Evolutionary conservation across 2,797 vertebrate species (phyloP).

Genomic region (Ptychobarbus kaznakovi): DNA sequence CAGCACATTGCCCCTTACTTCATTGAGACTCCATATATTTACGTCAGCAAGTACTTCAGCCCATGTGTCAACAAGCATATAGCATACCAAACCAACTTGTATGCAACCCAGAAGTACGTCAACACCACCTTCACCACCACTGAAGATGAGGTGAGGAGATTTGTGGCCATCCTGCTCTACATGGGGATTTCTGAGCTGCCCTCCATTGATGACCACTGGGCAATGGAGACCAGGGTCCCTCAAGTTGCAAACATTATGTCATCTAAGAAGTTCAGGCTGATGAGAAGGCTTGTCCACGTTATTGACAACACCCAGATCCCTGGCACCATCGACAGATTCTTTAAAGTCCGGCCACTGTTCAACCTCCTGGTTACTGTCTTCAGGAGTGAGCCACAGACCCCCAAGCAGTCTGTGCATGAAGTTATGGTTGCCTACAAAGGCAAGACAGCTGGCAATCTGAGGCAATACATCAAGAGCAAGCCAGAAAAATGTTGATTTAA

Average conservation of each 20-base stretch:
- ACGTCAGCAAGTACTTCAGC: neutral
- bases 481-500: constrained; percentile 16
- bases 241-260: neutral
- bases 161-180: neutral
- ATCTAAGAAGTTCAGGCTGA: no score
- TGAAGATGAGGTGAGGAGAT: neutral
- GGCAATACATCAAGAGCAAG: constrained; percentile 1
- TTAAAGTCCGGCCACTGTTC: neutral
- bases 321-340: neutral
- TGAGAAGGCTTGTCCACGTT: neutral
- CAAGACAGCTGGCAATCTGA: constrained; percentile 20
- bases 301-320: neutral
- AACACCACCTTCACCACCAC: neutral
- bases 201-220: neutral
- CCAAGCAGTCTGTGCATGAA: constrained; percentile 20
- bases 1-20: no score
- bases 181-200: neutral
- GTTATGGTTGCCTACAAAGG: constrained; percentile 29
- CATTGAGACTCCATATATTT: neutral
- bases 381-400: constrained; percentile 19
- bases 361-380: neutral
- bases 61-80: neutral
- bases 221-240: neutral
- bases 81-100: neutral
- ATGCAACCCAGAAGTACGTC: neutral